Percentiles rank a stretch among this genome's conserved stretches.
These are phyloP conservation scores for Borostomias antarcticus DNA, from an alignment of 2,797 vertebrate species.

Conservation along the genomic window DNA sequence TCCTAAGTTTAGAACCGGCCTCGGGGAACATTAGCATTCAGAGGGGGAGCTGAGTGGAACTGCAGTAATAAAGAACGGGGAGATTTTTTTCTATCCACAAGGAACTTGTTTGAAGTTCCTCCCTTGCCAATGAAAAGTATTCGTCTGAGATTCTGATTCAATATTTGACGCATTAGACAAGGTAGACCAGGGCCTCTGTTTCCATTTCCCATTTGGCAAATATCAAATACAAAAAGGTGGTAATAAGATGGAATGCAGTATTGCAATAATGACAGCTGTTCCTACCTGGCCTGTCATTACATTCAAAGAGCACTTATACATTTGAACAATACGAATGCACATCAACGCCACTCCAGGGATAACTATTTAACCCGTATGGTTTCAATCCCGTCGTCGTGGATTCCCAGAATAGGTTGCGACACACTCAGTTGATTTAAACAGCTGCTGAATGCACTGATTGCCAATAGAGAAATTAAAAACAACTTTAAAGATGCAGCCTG, in stretches of 20 bases:
- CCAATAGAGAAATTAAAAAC: slow-evolving; percentile 33
- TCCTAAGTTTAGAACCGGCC: slow-evolving; percentile 35
- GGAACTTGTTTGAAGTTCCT: slow-evolving; percentile 50
- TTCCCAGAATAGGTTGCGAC: slow-evolving; percentile 42
- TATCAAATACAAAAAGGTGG: slow-evolving; percentile 18
- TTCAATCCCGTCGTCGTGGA: slow-evolving; percentile 35
- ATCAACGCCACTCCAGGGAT: neutral
- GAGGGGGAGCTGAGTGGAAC: slow-evolving; percentile 17
- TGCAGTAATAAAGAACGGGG: slow-evolving; percentile 33
- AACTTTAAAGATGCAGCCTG: slow-evolving; percentile 24
- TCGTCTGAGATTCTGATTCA: slow-evolving; percentile 19
- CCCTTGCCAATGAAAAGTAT: slow-evolving; percentile 24
- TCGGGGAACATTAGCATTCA: slow-evolving; percentile 46
- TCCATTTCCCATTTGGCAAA: slow-evolving; percentile 5
- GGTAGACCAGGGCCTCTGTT: slow-evolving; percentile 16
- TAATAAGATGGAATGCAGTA: slow-evolving; percentile 17
- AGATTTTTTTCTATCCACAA: slow-evolving; percentile 28
- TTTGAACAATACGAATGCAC: neutral
- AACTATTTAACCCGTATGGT: neutral
- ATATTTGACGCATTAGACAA: slow-evolving; percentile 35
- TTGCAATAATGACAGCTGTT: slow-evolving; percentile 6
- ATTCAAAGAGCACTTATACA: neutral
- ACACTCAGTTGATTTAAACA: slow-evolving; percentile 51
- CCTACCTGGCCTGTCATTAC: too few species aligned
- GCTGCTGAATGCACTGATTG: slow-evolving; percentile 55